These are phyloP conservation scores for Drosophila persimilis DNA, from an alignment of 1,140 invertebrate species.

Conservation along the genomic window DNA sequence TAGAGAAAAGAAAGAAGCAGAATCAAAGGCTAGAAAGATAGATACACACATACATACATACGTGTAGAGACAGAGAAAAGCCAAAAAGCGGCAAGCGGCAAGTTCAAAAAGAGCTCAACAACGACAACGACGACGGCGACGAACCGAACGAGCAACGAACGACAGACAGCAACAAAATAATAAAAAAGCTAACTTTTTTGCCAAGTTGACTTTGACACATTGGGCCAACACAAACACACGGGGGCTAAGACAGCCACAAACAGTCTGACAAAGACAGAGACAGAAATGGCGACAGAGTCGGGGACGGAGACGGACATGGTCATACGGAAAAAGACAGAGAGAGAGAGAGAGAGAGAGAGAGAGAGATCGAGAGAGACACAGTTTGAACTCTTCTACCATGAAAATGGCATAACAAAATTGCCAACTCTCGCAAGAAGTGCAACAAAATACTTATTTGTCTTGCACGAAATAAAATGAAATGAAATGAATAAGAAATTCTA, in stretches of 20 bases:
- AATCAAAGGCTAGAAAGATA: background rate
- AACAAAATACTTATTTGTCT: constrained; percentile 57
- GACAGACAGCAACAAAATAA: constrained; percentile 65
- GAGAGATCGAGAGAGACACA: constrained; percentile 19
- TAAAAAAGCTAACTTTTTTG: constrained; percentile 74
- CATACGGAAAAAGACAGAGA: background rate
- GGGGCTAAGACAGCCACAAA: background rate
- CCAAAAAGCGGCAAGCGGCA: constrained; percentile 4
- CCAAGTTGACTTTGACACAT: constrained; percentile 79
- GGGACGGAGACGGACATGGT: background rate
- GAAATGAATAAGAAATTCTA: constrained; percentile 1
- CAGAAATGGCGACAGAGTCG: background rate
- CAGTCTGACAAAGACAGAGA: constrained; percentile 4
- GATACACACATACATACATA: background rate
- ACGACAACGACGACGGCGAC: no score
- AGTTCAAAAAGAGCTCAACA: constrained; percentile 60
- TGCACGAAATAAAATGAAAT: constrained; percentile 22
- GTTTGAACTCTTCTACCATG: constrained; percentile 41
- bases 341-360: constrained; percentile 4
- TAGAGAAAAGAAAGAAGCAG: background rate
- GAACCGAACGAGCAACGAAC: constrained; percentile 30
- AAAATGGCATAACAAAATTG: constrained; percentile 65
- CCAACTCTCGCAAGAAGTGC: constrained; percentile 28
- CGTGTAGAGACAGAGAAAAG: background rate
- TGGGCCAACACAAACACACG: constrained; percentile 69